phyloP scores from a whole-genome alignment of 2,113 vertebrate species.

The Anthoscopus minutus region DNA sequence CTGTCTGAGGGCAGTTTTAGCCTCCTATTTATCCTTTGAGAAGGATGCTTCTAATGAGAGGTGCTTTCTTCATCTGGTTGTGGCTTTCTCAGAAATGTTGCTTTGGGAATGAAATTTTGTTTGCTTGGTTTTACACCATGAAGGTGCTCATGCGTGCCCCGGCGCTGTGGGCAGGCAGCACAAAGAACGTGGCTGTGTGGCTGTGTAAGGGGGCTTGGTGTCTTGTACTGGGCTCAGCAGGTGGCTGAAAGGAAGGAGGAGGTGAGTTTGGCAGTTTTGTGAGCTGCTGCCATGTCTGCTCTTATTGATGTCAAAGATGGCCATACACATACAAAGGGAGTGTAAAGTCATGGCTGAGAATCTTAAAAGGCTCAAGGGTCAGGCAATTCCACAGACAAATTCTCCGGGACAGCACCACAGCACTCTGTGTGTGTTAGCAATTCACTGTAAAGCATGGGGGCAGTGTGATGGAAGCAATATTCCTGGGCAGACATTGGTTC shows the following conservation, averaged over 20 bases:
- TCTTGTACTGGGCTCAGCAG: background rate
- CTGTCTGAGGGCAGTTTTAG: background rate
- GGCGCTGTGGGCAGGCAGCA: background rate
- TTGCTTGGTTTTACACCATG: background rate
- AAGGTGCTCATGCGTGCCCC: accelerated
- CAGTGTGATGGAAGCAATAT: background rate
- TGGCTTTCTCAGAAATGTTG: background rate
- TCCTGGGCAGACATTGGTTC: background rate
- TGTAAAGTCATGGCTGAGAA: background rate
- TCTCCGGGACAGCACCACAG: background rate
- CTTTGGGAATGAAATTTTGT: background rate
- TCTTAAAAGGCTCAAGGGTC: background rate
- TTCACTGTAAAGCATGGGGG: background rate
- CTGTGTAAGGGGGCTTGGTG: background rate
- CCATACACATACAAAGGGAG: background rate
- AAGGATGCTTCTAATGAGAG: background rate
- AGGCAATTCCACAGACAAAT: background rate
- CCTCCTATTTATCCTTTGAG: background rate
- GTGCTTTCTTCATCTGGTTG: background rate
- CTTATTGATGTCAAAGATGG: background rate
- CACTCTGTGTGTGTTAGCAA: background rate
- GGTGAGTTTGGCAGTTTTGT: background rate
- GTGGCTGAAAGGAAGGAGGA: background rate
- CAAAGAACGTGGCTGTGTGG: background rate
- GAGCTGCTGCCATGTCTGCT: background rate